phyloP scores from a whole-genome alignment of 2,888 invertebrate genomes.

The Phoenoteleia sp. region DNA sequence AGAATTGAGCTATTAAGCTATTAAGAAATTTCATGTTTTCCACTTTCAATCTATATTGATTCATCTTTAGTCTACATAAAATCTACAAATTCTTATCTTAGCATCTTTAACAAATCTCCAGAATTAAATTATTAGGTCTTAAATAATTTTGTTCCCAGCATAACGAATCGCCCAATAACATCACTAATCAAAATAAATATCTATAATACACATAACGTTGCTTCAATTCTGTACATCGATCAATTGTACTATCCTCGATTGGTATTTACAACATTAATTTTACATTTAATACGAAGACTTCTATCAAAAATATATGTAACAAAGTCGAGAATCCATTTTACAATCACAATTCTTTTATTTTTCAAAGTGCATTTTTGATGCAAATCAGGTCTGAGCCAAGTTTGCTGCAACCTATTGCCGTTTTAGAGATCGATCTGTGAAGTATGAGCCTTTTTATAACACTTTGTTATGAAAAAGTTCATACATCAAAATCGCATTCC shows the following conservation, averaged over 20 bases:
- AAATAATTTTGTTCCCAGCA: slow-evolving; percentile 3
- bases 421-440: background rate
- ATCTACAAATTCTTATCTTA: too few relatives aligned
- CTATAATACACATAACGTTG: slow-evolving; percentile 39
- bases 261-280: slow-evolving; percentile 55
- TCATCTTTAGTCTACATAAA: background rate
- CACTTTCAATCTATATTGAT: too few relatives aligned
- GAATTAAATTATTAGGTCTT: slow-evolving; percentile 1
- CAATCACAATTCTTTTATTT: background rate
- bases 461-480: too few relatives aligned
- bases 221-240: slow-evolving; percentile 38
- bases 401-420: background rate
- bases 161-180: background rate
- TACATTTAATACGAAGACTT: slow-evolving; percentile 48
- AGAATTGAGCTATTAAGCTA: too few relatives aligned
- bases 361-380: background rate
- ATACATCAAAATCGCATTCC: background rate
- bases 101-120: too few relatives aligned
- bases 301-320: slow-evolving; percentile 61
- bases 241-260: slow-evolving; percentile 19
- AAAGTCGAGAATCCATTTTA: slow-evolving; percentile 38
- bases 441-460: too few relatives aligned
- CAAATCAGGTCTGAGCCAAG: slow-evolving; percentile 7
- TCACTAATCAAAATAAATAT: slow-evolving; percentile 43
- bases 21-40: too few relatives aligned